Base-by-base conservation (phyloP, 2,113 vertebrate species). In the Pygoscelis antarcticus region DNA sequence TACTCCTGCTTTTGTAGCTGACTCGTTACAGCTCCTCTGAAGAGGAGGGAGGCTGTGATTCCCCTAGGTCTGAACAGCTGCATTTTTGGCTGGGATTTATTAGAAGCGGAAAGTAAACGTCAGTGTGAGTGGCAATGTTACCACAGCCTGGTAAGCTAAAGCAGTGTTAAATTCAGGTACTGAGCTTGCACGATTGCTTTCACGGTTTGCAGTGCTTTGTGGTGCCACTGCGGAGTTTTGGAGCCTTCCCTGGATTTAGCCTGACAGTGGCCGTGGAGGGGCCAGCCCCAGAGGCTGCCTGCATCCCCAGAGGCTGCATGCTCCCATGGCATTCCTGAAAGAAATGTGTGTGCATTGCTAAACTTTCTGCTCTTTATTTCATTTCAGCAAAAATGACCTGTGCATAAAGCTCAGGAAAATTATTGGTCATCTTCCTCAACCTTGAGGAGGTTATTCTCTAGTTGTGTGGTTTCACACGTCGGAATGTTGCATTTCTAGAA, bases 21-120 rank as follows among this genome's bases (percentile, higher is more conserved):
- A 2, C 29, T 36, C 0, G 0, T 14, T 83, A 2, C 62, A 76
- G 42, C 10, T 17, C 2, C 47, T 60, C 0, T 6, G 38, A 14
- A 40, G 36, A 21, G 55, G 38, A 55, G 60, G 62, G 62, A 64
- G 25, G 46, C 54, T 82, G 52, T 10, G 14, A 14, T n/a, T 54
- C 29, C 38, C 26, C 21, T 10, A 3, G 15, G 2, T 32, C 60
- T 34, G 32, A 60, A 7, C 10, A 71, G 51, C 69, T 46, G 42
- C 21, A 0, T 40, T 49, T 82, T 54, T 38, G 57, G 46, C 81
- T 49, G 55, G 32, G 77, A 10, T 82, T 18, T 46, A 14, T 23
- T 32, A 5, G 25, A 23, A 75, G 26, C 2, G 1, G 42, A 23
- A 27, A 16, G 47, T 17, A 20, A 23, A 10, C 1, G 21, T 55